Evolutionary conservation across 2,888 invertebrate genomes (phyloP).

Genomic region (Morpho helenor): DNA sequence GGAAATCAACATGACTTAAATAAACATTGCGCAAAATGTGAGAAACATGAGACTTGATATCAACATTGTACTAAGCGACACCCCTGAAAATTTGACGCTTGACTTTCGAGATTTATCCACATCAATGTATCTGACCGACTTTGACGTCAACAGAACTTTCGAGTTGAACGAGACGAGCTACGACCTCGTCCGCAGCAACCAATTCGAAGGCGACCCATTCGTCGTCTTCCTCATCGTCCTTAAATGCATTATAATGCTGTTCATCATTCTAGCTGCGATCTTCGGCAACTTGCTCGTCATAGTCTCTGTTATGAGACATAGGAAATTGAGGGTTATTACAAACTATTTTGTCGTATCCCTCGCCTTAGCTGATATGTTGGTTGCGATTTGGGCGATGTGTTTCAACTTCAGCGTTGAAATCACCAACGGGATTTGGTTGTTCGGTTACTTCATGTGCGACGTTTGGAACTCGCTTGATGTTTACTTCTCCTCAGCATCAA

Average conservation of each 20-base stretch:
- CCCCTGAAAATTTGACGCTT: conserved; percentile 50
- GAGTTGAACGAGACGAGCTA: conserved; percentile 57
- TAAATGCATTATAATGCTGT: conserved; percentile 90
- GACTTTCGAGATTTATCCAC: conserved; percentile 60
- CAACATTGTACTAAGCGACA: conserved; percentile 47
- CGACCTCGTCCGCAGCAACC: conserved; percentile 58
- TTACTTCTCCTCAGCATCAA: conserved; percentile 95
- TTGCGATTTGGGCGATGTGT: conserved; percentile 96
- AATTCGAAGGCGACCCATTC: conserved; percentile 67
- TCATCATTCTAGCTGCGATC: conserved; percentile 92
- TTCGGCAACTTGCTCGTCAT: conserved; percentile 95
- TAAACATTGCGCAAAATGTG: conserved; percentile 43
- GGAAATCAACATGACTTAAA: conserved; percentile 50
- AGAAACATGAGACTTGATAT: conserved; percentile 61
- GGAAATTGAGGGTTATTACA: conserved; percentile 88
- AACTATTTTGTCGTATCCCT: conserved; percentile 98
- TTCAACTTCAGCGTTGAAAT: conserved; percentile 95
- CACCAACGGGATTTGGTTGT: conserved; percentile 91
- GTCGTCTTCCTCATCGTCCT: conserved; percentile 80
- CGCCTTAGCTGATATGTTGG: conserved; percentile 96
- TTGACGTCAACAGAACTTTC: conserved; percentile 52
- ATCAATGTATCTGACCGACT: conserved; percentile 70
- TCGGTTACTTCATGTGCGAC: conserved; percentile 95
- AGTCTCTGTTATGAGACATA: conserved; percentile 85
- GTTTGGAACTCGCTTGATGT: conserved; percentile 98